Evolutionary conservation across 2,797 vertebrate species (phyloP).

Genomic region (Labroides dimidiatus): DNA sequence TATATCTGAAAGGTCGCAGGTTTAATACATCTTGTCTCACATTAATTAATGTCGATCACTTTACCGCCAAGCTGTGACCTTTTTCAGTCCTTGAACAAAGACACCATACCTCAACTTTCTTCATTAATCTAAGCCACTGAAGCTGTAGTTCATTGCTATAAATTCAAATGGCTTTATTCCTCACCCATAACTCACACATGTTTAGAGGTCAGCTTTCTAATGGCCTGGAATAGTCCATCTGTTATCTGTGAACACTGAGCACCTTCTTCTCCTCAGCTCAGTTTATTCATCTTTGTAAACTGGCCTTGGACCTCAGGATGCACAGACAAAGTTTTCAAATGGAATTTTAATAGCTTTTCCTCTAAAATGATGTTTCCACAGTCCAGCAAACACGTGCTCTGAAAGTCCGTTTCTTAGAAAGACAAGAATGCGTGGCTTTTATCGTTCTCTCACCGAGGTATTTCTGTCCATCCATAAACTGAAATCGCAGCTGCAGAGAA

Average conservation of each 20-base stretch:
- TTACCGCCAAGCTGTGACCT: background rate
- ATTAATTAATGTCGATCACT: slow-evolving; percentile 15
- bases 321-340: background rate
- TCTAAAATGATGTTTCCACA: slow-evolving; percentile 3
- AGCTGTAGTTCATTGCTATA: background rate
- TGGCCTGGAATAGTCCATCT: background rate
- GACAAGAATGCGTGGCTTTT: no score
- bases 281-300: background rate
- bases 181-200: background rate
- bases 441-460: no score
- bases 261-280: background rate
- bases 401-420: background rate
- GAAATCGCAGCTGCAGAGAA: background rate
- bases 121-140: background rate
- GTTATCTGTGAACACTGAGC: slow-evolving; percentile 1
- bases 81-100: slow-evolving; percentile 28
- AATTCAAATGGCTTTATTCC: slow-evolving; percentile 4
- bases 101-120: slow-evolving; percentile 19
- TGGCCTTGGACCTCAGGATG: background rate
- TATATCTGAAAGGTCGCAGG: slow-evolving; percentile 20
- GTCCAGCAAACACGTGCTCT: background rate
- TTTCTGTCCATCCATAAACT: background rate
- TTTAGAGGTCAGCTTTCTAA: background rate
- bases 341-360: background rate
- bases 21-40: slow-evolving; percentile 18